Percentiles rank a stretch among this genome's conserved stretches.
Evolutionary conservation across 2,797 vertebrate genomes (phyloP).

Genomic region (Cossypha caffra): DNA sequence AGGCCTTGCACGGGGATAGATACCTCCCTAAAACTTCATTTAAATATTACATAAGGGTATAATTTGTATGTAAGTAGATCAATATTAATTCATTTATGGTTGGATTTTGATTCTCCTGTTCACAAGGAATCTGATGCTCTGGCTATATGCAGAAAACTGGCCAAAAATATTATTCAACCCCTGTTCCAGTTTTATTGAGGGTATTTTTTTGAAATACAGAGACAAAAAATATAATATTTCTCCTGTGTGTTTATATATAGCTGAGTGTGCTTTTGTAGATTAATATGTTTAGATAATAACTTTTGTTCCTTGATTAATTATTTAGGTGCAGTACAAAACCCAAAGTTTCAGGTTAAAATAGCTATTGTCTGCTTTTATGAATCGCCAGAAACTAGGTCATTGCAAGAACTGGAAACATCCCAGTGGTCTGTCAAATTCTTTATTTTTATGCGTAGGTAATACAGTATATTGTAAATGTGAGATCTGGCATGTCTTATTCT

Average conservation of each 20-base stretch:
- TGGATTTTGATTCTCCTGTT: not conserved
- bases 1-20: not conserved
- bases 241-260: not conserved
- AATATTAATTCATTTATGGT: not conserved
- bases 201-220: not conserved
- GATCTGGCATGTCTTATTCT: not conserved
- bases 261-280: not conserved
- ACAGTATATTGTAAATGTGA: not conserved
- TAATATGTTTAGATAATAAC: not conserved
- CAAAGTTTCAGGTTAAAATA: not conserved
- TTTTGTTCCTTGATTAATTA: not conserved
- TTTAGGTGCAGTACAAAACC: not conserved
- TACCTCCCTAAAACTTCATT: not conserved
- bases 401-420: not conserved
- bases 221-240: not conserved
- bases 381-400: slow-evolving; percentile 18
- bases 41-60: not conserved
- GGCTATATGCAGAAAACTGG: not conserved
- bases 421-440: not conserved
- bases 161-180: not conserved
- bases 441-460: slow-evolving; percentile 5
- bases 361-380: not conserved
- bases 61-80: not conserved
- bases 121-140: not conserved
- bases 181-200: not conserved